These are phyloP conservation scores for Pelosia muscerda DNA, from an alignment of 2,888 invertebrate genomes.

Conservation along the genomic window DNA sequence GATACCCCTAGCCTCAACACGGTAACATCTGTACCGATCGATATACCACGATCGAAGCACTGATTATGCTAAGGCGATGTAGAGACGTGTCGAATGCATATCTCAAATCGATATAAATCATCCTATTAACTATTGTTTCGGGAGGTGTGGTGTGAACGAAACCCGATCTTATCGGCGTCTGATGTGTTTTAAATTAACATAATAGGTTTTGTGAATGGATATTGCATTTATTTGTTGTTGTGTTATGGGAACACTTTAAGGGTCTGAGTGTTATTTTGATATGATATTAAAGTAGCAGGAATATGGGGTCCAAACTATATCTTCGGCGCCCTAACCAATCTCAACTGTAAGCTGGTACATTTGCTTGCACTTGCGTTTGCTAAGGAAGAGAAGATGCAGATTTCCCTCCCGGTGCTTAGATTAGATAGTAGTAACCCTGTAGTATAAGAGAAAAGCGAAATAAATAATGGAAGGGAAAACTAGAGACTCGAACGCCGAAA, in stretches of 20 bases:
- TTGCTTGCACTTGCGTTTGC: too few species aligned
- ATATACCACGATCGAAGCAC: constrained; percentile 79
- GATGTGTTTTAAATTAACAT: constrained; percentile 88
- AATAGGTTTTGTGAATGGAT: constrained; percentile 87
- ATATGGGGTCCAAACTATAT: not conserved
- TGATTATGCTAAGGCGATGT: constrained; percentile 87
- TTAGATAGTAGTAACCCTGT: too few species aligned
- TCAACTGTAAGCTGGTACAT: too few species aligned
- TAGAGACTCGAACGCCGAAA: too few species aligned
- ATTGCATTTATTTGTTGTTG: constrained; percentile 81
- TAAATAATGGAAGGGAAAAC: too few species aligned
- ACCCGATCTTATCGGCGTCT: constrained; percentile 78
- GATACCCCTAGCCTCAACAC: constrained; percentile 40
- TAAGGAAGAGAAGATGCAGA: too few species aligned
- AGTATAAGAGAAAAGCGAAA: too few species aligned
- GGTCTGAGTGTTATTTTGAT: constrained; percentile 23
- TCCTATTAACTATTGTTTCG: constrained; percentile 87
- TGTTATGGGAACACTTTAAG: constrained; percentile 60
- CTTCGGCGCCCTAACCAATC: too few species aligned
- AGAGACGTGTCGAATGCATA: constrained; percentile 82
- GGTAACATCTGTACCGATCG: constrained; percentile 80
- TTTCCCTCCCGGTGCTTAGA: too few species aligned
- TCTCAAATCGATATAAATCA: constrained; percentile 86
- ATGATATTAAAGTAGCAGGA: not conserved
- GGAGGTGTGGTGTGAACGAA: constrained; percentile 87